These are phyloP conservation scores for Pangasius djambal DNA, from an alignment of 2,797 vertebrate species.

Conservation along the genomic window DNA sequence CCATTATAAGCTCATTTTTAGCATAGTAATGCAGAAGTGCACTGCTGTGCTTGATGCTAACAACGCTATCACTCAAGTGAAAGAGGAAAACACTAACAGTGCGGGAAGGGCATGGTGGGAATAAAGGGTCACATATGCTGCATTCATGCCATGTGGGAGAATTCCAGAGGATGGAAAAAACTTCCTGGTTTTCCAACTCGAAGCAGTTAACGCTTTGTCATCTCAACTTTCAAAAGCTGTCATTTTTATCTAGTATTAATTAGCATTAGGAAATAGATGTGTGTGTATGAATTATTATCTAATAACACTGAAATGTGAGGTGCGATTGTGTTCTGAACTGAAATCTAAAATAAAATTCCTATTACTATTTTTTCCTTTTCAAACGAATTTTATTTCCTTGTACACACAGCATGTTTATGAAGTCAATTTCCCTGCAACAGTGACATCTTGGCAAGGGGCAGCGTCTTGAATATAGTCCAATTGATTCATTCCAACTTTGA, in stretches of 20 bases:
- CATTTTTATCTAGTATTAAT: neutral
- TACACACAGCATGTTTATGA: neutral
- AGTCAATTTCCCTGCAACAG: no score
- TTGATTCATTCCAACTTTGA: neutral
- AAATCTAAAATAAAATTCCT: neutral
- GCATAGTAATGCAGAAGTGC: constrained; percentile 45
- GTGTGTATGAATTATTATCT: neutral
- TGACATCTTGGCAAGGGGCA: neutral
- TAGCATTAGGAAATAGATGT: neutral
- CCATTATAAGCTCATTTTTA: constrained; percentile 56
- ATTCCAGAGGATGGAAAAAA: neutral
- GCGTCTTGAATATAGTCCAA: neutral
- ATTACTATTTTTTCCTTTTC: neutral
- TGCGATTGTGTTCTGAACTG: neutral
- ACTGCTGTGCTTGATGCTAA: constrained; percentile 33
- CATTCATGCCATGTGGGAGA: neutral
- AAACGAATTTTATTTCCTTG: no score
- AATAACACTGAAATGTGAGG: neutral
- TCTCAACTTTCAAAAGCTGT: neutral
- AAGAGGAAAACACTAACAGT: neutral
- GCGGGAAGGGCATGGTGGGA: neutral
- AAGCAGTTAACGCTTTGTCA: neutral
- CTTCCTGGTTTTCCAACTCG: neutral
- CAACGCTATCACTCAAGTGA: constrained; percentile 10
- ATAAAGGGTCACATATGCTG: neutral